Evolutionary conservation across 2,797 vertebrate species (phyloP).

Genomic region (Amniataba percoides): DNA sequence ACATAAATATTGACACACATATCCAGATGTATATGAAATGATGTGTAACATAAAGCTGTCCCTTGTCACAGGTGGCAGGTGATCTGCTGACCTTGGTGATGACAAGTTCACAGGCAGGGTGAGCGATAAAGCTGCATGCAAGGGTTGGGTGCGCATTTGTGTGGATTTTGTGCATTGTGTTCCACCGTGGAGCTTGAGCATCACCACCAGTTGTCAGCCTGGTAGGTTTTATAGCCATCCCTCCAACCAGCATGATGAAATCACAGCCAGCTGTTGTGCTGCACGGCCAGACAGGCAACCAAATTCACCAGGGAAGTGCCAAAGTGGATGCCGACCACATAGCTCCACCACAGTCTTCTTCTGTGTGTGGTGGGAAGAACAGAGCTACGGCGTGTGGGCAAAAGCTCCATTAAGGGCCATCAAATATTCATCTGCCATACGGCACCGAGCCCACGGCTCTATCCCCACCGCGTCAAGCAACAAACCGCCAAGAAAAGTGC

Average conservation of each 20-base stretch:
- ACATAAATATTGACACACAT: slow-evolving; percentile 68
- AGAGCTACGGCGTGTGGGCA: slow-evolving; percentile 44
- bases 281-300: slow-evolving; percentile 48
- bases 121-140: slow-evolving; percentile 30
- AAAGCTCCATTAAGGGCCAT: slow-evolving; percentile 79
- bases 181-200: slow-evolving; percentile 24
- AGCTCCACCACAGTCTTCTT: slow-evolving; percentile 30
- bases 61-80: slow-evolving; percentile 33
- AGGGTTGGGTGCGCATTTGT: slow-evolving; percentile 14
- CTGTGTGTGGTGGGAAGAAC: slow-evolving; percentile 43
- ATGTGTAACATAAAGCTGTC: slow-evolving; percentile 45
- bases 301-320: slow-evolving; percentile 69
- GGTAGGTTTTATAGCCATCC: slow-evolving; percentile 41
- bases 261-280: slow-evolving; percentile 71
- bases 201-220: slow-evolving; percentile 61
- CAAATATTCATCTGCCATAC: slow-evolving; percentile 84
- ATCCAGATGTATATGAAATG: slow-evolving; percentile 47
- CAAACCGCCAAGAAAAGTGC: slow-evolving; percentile 40
- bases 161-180: slow-evolving; percentile 35
- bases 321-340: slow-evolving; percentile 52
- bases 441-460: slow-evolving; percentile 54
- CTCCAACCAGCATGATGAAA: slow-evolving; percentile 54
- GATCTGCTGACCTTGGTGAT: slow-evolving; percentile 61
- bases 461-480: slow-evolving; percentile 42
- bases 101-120: slow-evolving; percentile 38